phyloP scores from a whole-genome alignment of 2,113 vertebrate genomes.

The Aix galericulata region DNA sequence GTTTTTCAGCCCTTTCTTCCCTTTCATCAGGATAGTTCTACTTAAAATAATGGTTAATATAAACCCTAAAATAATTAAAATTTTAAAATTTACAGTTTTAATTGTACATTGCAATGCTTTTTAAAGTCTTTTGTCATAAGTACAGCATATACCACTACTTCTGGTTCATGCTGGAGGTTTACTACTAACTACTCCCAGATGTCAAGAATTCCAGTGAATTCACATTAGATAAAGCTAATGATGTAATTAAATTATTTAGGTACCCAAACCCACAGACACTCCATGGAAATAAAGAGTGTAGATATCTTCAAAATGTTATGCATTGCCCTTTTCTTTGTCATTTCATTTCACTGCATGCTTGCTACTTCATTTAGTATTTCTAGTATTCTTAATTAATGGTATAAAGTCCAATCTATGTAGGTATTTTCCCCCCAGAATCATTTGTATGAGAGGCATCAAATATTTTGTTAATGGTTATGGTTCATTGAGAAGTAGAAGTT shows the following conservation, averaged over 20 bases:
- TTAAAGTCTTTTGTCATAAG: not conserved
- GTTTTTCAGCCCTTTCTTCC: not conserved
- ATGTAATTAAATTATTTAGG: not conserved
- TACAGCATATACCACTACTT: not conserved
- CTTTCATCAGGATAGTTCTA: not conserved
- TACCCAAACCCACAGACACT: not conserved
- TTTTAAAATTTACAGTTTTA: not conserved
- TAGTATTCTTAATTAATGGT: not conserved
- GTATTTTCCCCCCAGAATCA: not conserved
- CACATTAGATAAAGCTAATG: not conserved
- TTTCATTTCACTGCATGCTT: not conserved
- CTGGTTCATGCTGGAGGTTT: not conserved
- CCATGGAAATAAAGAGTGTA: not conserved
- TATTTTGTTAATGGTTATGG: not conserved
- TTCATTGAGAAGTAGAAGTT: not conserved
- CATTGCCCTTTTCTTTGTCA: not conserved
- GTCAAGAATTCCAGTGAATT: not conserved
- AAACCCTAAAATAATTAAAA: not conserved
- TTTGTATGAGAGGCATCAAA: not conserved
- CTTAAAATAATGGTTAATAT: not conserved
- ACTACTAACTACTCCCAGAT: not conserved
- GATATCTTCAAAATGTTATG: not conserved
- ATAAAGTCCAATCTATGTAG: not conserved
- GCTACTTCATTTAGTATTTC: not conserved
- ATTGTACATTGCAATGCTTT: not conserved